These are phyloP conservation scores for Acanthosepion pharaonis DNA, from an alignment of 2,888 invertebrate species.

Conservation along the genomic window DNA sequence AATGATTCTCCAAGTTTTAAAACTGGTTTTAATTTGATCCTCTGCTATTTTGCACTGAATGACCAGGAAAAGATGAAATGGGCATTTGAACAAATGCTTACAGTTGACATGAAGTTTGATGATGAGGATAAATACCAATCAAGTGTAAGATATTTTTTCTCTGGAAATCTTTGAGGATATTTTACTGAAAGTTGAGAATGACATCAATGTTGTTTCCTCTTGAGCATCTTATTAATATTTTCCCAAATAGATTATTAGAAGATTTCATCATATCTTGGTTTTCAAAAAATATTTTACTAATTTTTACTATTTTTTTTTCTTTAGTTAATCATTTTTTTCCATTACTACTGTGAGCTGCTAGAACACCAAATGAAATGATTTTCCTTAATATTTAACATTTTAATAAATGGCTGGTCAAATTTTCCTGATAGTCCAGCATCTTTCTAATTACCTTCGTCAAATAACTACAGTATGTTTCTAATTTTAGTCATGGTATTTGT, in stretches of 20 bases:
- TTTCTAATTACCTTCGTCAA: too few relatives aligned
- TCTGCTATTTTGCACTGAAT: slow-evolving; percentile 78
- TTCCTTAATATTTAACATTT: too few relatives aligned
- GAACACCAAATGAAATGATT: too few relatives aligned
- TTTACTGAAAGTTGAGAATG: background rate
- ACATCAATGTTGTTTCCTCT: background rate
- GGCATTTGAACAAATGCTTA: slow-evolving; percentile 90
- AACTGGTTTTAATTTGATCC: slow-evolving; percentile 89
- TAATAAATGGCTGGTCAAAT: too few relatives aligned
- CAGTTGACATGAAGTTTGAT: slow-evolving; percentile 85
- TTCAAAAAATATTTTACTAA: background rate
- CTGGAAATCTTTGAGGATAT: background rate
- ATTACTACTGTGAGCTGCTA: background rate
- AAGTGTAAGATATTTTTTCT: slow-evolving; percentile 67
- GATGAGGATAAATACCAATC: slow-evolving; percentile 83
- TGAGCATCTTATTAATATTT: background rate
- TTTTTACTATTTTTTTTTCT: too few relatives aligned
- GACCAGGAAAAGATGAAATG: slow-evolving; percentile 94
- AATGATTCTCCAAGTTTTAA: slow-evolving; percentile 93
- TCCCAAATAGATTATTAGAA: background rate
- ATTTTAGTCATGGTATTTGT: too few relatives aligned
- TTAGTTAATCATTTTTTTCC: background rate
- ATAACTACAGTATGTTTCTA: too few relatives aligned
- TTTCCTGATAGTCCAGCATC: too few relatives aligned
- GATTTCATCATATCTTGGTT: background rate